Evolutionary conservation across 2,888 invertebrate species (phyloP).

Genomic region (Acronicta leporina): DNA sequence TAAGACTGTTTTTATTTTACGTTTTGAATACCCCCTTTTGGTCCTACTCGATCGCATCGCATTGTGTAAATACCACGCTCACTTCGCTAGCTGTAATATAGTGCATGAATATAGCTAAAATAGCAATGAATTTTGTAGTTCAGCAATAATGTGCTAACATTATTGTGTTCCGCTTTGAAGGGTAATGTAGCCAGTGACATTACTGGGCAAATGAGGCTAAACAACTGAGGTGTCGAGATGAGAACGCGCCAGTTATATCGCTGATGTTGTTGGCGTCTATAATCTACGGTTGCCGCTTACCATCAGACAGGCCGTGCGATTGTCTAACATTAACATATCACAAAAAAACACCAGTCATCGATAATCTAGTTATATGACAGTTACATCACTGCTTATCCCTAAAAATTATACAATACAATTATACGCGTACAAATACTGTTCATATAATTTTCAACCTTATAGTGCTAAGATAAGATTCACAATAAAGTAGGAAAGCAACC

Average conservation of each 20-base stretch:
- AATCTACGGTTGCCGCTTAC: no score
- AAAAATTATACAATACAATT: background rate
- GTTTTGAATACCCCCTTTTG: slow-evolving; percentile 63
- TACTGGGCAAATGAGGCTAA: background rate
- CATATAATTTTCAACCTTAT: slow-evolving; percentile 5
- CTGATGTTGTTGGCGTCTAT: no score
- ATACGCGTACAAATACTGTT: background rate
- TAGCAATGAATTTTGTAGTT: background rate
- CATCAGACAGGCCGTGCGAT: no score
- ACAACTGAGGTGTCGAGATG: no score
- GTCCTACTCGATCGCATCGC: slow-evolving; percentile 58
- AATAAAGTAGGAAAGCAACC: background rate
- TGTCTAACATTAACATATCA: no score
- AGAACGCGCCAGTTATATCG: no score
- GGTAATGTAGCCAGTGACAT: background rate
- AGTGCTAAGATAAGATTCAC: background rate
- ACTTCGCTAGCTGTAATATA: slow-evolving; percentile 35
- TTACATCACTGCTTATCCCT: background rate
- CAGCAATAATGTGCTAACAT: no score
- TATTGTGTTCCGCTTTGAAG: no score
- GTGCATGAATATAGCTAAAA: slow-evolving; percentile 17
- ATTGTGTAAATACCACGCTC: slow-evolving; percentile 49
- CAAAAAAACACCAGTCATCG: no score
- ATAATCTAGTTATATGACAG: no score
- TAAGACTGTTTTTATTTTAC: slow-evolving; percentile 82